These are phyloP conservation scores for Corella eumyota DNA, from an alignment of 23 tunicate genomes.

Conservation along the genomic window DNA sequence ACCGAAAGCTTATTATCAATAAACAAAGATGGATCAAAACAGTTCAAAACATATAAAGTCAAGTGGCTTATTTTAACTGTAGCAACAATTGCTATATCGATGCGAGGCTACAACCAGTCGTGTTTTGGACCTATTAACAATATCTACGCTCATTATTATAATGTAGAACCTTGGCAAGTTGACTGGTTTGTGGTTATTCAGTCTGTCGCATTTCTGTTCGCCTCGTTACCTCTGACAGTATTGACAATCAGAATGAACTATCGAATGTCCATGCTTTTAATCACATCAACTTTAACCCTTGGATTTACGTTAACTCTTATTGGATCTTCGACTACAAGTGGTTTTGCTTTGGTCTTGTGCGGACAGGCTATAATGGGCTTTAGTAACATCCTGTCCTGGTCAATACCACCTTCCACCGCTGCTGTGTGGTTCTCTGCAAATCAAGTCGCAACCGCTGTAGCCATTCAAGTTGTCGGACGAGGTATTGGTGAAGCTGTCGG, in stretches of 20 bases:
- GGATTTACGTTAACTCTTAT: constrained; percentile 28
- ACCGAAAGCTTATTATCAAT: too few species aligned
- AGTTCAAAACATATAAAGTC: not conserved
- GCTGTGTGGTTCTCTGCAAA: constrained; percentile 48
- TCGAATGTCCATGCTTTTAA: constrained; percentile 9
- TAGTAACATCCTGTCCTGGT: constrained; percentile 54
- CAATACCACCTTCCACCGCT: constrained; percentile 52
- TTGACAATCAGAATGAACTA: constrained; percentile 20
- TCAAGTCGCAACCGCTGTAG: constrained; percentile 61
- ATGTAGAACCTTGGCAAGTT: constrained; percentile 47
- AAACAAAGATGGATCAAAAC: not conserved
- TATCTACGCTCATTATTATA: constrained; percentile 15
- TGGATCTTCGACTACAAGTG: constrained; percentile 5
- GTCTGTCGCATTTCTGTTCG: constrained; percentile 23
- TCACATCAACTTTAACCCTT: constrained; percentile 13
- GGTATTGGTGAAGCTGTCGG: constrained; percentile 62
- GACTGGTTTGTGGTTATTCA: constrained; percentile 50
- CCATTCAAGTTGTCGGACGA: constrained; percentile 46
- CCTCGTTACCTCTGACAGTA: constrained; percentile 33
- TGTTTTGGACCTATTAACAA: constrained; percentile 42
- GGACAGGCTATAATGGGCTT: constrained; percentile 62
- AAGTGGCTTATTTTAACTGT: constrained; percentile 33
- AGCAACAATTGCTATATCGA: constrained; percentile 9
- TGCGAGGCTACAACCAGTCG: constrained; percentile 56
- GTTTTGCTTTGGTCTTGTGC: constrained; percentile 11